phyloP scores from a whole-genome alignment of 2,113 vertebrate species.

The Varanus salvator region DNA sequence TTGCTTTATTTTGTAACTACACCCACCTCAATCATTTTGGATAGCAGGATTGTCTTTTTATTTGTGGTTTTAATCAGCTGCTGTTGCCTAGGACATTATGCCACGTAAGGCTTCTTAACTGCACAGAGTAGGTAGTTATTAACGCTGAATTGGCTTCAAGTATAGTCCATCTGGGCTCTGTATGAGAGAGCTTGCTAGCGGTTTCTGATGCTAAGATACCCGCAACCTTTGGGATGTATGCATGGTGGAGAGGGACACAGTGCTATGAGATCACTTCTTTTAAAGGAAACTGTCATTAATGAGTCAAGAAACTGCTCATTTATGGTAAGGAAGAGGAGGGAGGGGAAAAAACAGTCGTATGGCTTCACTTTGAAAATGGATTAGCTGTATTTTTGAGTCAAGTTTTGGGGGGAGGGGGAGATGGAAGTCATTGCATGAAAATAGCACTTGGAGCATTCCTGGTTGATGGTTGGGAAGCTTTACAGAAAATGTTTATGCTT shows the following conservation, averaged over 20 bases:
- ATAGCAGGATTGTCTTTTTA: constrained; percentile 82
- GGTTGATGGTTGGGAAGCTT: constrained; percentile 73
- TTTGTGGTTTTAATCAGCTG: constrained; percentile 82
- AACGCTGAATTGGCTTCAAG: constrained; percentile 93
- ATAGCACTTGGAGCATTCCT: constrained; percentile 77
- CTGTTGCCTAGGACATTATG: constrained; percentile 86
- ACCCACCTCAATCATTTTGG: constrained; percentile 68
- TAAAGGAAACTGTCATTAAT: constrained; percentile 93
- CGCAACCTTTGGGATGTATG: constrained; percentile 96
- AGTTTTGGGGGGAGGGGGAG: constrained; percentile 79
- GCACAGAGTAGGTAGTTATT: constrained; percentile 90
- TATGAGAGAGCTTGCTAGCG: constrained; percentile 85
- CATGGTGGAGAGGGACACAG: constrained; percentile 93
- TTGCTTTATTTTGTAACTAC: constrained; percentile 19
- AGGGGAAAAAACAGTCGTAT: constrained; percentile 71
- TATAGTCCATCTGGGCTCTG: constrained; percentile 92
- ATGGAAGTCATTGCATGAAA: constrained; percentile 75
- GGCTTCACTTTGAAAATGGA: constrained; percentile 82
- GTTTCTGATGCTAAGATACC: constrained; percentile 94
- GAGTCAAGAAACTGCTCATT: constrained; percentile 95
- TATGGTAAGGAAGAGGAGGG: constrained; percentile 90
- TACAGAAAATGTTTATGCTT: constrained; percentile 78
- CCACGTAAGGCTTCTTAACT: constrained; percentile 85
- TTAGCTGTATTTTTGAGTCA: constrained; percentile 78
- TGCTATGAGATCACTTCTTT: constrained; percentile 94